Conservation (phyloP, 2,797 vertebrate species). For the Chrosomus eos region DNA sequence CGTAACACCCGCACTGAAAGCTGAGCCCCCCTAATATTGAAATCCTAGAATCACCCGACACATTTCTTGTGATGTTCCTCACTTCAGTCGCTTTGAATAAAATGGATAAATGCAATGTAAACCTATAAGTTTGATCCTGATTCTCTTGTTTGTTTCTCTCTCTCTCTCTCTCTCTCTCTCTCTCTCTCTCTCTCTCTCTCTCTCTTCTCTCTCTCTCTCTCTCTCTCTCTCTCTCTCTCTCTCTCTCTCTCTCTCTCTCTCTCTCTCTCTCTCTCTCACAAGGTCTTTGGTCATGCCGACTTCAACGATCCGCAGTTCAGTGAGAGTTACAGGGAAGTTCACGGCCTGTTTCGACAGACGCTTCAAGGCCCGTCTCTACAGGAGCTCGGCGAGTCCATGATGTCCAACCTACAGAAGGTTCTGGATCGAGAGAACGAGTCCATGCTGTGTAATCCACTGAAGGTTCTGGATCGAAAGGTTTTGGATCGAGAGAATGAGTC, state of each 20-base stretch:
- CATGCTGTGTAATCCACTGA: constrained; percentile 65
- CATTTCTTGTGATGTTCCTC: background rate
- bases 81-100: background rate
- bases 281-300: constrained; percentile 68
- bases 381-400: constrained; percentile 58
- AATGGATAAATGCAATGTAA: background rate
- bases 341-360: constrained; percentile 64
- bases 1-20: rapidly evolving
- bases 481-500: background rate
- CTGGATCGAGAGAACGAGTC: background rate
- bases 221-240: background rate
- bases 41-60: too few relatives aligned
- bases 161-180: too few relatives aligned
- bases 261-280: background rate
- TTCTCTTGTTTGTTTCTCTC: background rate
- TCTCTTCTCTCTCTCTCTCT: too few relatives aligned
- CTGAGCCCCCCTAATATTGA: too few relatives aligned
- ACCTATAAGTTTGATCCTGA: background rate
- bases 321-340: constrained; percentile 57
- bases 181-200: too few relatives aligned
- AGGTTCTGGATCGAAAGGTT: too few relatives aligned
- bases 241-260: background rate
- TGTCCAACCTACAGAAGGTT: too few relatives aligned
- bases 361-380: constrained; percentile 62
- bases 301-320: constrained; percentile 54